phyloP scores from a whole-genome alignment of 92 coral and sea anemone genomes.

The Pocillopora grandis region DNA sequence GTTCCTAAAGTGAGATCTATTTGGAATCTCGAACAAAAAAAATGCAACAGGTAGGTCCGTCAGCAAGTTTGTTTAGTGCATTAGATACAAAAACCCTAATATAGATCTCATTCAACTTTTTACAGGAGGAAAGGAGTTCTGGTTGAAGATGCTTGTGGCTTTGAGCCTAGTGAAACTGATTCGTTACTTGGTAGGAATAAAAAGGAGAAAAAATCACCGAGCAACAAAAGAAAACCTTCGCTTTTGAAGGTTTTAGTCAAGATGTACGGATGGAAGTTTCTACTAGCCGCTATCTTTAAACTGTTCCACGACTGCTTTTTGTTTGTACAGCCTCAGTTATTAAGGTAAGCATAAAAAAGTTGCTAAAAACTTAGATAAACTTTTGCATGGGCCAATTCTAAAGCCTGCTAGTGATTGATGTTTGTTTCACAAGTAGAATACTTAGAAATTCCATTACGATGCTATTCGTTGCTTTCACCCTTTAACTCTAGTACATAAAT shows the following conservation, averaged over 20 bases:
- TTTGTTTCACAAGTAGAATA: too few relatives aligned
- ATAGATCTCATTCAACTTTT: too few relatives aligned
- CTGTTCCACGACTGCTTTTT: conserved; percentile 56
- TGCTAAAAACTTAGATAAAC: not conserved
- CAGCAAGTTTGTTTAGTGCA: not conserved
- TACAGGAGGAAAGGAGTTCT: conserved; percentile 8
- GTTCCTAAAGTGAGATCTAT: conserved; percentile 62
- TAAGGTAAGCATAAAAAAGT: conserved; percentile 49
- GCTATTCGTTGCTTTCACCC: too few relatives aligned
- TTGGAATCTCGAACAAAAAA: conserved; percentile 19
- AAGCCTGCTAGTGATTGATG: too few relatives aligned
- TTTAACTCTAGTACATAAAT: too few relatives aligned
- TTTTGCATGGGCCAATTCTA: not conserved
- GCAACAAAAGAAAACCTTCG: conserved; percentile 46
- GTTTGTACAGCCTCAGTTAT: conserved; percentile 69
- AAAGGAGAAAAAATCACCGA: conserved; percentile 8
- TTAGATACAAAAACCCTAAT: too few relatives aligned
- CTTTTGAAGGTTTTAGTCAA: conserved; percentile 48
- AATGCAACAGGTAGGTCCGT: conserved; percentile 25
- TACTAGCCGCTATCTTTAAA: conserved; percentile 53
- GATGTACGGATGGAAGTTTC: conserved; percentile 43
- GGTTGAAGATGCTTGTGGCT: not conserved
- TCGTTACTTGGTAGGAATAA: conserved; percentile 21
- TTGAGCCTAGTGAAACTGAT: conserved; percentile 25
- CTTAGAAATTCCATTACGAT: too few relatives aligned